A percentile compares a stretch with the other conserved stretches of the same genome.
These are phyloP conservation scores for Rousettus madagascariensis DNA, from an alignment of 2,797 vertebrate species.

Conservation along the genomic window DNA sequence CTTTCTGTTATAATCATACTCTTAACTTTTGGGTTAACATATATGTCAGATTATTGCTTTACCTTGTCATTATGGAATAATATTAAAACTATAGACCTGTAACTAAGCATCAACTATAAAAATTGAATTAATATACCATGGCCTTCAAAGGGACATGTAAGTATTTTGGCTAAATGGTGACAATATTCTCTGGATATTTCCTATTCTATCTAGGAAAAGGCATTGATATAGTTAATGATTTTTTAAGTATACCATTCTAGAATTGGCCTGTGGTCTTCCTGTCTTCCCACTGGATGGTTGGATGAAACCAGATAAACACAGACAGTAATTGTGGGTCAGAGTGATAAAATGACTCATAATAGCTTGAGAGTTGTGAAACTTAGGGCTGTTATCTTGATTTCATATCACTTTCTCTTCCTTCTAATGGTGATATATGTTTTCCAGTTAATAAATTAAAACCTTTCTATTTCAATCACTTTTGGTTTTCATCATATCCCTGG, in stretches of 20 bases:
- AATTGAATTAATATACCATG: conserved; percentile 19
- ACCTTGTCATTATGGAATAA: conserved; percentile 78
- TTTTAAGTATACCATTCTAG: background rate
- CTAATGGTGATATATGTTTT: background rate
- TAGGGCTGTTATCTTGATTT: conserved; percentile 18
- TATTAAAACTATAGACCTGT: conserved; percentile 79
- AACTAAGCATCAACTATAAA: conserved; percentile 64
- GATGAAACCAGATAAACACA: conserved; percentile 5
- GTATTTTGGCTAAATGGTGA: conserved; percentile 23
- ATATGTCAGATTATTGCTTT: conserved; percentile 80
- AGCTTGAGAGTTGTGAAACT: conserved; percentile 20
- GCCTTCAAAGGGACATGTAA: background rate
- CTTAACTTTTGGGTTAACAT: conserved; percentile 71
- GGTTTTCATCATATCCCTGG: background rate
- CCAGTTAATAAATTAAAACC: conserved; percentile 15
- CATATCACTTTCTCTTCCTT: background rate
- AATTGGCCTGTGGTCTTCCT: background rate
- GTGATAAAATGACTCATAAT: background rate
- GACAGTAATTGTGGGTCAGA: background rate
- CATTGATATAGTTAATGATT: background rate
- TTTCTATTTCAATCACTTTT: conserved; percentile 18
- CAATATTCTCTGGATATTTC: conserved; percentile 23
- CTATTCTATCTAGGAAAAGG: background rate
- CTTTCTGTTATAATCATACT: background rate
- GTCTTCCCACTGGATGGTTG: background rate